A percentile compares a stretch with the other conserved stretches of the same genome.
Conservation (phyloP, 2,113 vertebrate species). For the Rhinichthys klamathensis region DNA sequence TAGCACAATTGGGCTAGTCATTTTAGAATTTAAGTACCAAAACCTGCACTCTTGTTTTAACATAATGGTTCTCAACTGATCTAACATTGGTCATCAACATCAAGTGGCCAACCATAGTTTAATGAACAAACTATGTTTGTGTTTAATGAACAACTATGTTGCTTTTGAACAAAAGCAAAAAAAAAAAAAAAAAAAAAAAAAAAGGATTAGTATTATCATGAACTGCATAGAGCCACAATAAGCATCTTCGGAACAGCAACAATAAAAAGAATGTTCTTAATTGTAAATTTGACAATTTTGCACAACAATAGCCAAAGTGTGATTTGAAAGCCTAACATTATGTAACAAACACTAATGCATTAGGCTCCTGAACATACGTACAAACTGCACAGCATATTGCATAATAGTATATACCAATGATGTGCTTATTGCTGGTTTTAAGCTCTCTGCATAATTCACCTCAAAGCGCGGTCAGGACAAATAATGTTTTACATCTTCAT, state of each 20-base stretch:
- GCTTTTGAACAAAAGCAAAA: constrained; percentile 19
- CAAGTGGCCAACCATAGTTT: not conserved
- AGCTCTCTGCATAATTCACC: not conserved
- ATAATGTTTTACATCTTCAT: not conserved
- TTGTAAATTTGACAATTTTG: not conserved
- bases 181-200: constrained; percentile 2
- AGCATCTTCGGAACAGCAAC: not conserved
- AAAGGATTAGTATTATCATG: not conserved
- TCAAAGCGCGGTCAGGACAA: not conserved
- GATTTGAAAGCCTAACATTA: not conserved
- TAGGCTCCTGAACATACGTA: not conserved
- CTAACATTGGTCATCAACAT: not conserved
- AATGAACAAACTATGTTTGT: too few species aligned
- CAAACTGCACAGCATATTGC: not conserved
- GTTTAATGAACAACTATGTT: too few species aligned
- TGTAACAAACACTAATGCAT: not conserved
- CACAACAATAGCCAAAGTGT: not conserved
- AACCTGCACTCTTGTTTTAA: constrained; percentile 18
- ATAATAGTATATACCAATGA: not conserved
- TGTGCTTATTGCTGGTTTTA: not conserved
- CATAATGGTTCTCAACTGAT: not conserved
- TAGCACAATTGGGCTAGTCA: not conserved
- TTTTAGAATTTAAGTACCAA: not conserved
- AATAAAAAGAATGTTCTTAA: not conserved
- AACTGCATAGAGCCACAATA: not conserved